Base-by-base conservation (phyloP, 2,113 vertebrate genomes). In the Falcunculus frontatus region DNA sequence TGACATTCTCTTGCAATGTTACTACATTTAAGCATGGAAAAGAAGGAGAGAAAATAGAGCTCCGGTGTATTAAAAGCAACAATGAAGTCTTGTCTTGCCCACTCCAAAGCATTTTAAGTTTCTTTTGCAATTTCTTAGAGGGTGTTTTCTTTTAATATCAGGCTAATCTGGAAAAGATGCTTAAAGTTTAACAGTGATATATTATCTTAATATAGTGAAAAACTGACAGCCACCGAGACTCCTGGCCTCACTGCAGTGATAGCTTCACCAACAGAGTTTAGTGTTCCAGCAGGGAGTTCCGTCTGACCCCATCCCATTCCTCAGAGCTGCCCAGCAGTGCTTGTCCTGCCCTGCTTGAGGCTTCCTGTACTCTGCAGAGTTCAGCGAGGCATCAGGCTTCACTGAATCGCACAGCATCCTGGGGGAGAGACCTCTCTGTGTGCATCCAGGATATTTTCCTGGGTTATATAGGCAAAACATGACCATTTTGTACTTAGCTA, bases 301-400 rank as follows among this genome's bases (percentile, higher is more conserved):
- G 33, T 64, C 57, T 80, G 91, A 83, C 15, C 30, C 37, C 39
- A 65, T 9, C 13, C 13, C 46, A 19, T 18, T 49, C 42, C 84
- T 79, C 46, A 39, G 21, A 25, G 42, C 13, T 60, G 18, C 16
- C 32, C 49, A 60, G 49, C 29, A 50, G 50, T n/a, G 6, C 32
- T 80, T 0, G 0, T 10, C 47, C 64, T 70, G 30, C 35, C 35
- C 21, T 1, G 1, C 13, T 74, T 1, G 3, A 57, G 56, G 26
- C 30, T 60, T 50, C 14, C 30, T 49, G 35, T 37, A 21, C 29
- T 55, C 55, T 2, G 0, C 23, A 29, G 46, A 76, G 59, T 16
- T 70, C 50, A 49, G 35, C 1, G 0, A 83, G 59, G 41, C n/a
- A 47, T 22, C 7, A 10, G 17, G 39, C 19, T 74, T 46, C 42